A percentile compares a stretch with the other conserved stretches of the same genome.
Conservation (phyloP, 1,140 invertebrate species). For the Aphidius ervi region DNA sequence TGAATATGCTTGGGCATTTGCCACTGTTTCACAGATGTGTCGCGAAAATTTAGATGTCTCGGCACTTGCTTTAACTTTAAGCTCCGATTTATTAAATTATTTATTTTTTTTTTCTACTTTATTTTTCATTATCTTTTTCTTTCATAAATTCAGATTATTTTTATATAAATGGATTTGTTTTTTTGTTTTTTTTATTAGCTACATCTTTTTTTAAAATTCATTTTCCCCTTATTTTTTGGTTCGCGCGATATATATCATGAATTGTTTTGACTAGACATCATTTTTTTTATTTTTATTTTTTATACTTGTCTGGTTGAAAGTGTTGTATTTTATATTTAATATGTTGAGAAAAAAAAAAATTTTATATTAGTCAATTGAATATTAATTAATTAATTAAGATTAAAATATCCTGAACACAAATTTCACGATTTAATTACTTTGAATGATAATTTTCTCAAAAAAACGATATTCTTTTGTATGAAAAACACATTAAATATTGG, state of each 20-base stretch:
- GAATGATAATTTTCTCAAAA: too few relatives aligned
- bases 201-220: background rate
- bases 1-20: background rate
- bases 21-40: constrained; percentile 16
- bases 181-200: background rate
- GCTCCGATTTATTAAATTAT: constrained; percentile 1
- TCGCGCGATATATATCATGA: too few relatives aligned
- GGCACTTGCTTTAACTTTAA: constrained; percentile 10
- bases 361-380: too few relatives aligned
- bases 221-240: constrained; percentile 5
- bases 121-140: background rate
- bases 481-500: too few relatives aligned
- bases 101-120: constrained; percentile 12
- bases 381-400: too few relatives aligned
- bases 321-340: too few relatives aligned
- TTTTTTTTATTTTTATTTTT: constrained; percentile 2
- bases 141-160: background rate
- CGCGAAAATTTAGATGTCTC: constrained; percentile 22
- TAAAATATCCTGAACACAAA: too few relatives aligned
- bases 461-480: too few relatives aligned
- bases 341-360: too few relatives aligned
- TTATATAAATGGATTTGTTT: background rate
- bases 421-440: too few relatives aligned
- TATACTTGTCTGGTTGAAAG: background rate
- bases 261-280: constrained; percentile 14